Conservation (phyloP, 2,113 vertebrate species). For the Meleagris gallopavo region DNA sequence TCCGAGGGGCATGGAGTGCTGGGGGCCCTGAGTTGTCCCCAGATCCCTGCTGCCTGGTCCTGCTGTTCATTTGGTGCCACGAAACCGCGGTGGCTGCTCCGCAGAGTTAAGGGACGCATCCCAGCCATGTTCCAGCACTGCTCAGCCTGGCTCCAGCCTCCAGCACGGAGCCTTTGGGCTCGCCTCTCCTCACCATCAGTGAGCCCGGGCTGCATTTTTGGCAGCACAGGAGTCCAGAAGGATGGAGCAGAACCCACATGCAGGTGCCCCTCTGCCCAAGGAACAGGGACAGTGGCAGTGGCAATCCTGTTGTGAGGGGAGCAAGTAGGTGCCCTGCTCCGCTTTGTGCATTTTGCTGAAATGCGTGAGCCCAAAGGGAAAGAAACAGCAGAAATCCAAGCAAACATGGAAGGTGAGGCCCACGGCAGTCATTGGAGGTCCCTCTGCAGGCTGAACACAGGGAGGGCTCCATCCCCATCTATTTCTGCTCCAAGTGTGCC, state of each 20-base stretch:
- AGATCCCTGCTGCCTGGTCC: background rate
- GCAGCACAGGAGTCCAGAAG: background rate
- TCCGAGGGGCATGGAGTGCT: background rate
- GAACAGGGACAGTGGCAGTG: background rate
- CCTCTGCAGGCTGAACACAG: background rate
- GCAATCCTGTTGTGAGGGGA: background rate
- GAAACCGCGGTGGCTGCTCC: no score
- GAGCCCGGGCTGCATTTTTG: background rate
- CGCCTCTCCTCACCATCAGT: fast-evolving
- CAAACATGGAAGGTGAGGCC: background rate
- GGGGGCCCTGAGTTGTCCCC: background rate
- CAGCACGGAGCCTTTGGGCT: fast-evolving
- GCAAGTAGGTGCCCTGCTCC: background rate
- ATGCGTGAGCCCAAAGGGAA: background rate
- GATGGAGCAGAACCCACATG: background rate
- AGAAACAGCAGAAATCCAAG: background rate
- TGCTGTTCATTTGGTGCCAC: background rate
- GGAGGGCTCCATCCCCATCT: background rate
- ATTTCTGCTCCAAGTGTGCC: background rate
- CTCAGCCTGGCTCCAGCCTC: background rate
- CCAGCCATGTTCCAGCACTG: background rate
- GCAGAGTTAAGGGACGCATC: no score
- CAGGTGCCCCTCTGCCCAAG: fast-evolving
- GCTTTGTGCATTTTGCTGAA: background rate
- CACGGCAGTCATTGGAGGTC: background rate